Percentiles rank a stretch among this genome's conserved stretches.
Conservation (phyloP, 2,888 invertebrate genomes). For the Lottia scabra region DNA sequence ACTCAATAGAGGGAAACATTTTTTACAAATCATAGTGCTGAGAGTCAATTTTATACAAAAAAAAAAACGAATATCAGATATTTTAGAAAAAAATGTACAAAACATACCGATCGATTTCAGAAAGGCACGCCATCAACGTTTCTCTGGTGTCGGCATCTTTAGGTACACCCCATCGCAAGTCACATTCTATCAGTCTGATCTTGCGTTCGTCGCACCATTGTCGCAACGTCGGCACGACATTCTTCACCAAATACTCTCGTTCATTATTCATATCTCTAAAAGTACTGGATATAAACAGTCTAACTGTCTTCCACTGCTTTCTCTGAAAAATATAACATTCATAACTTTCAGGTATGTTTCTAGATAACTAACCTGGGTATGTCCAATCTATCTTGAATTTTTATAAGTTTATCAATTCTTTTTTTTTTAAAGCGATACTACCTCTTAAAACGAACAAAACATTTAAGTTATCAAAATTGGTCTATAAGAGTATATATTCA, state of each 20-base stretch:
- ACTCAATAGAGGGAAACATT: no score
- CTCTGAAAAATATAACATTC: no score
- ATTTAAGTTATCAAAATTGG: no score
- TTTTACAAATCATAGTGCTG: no score
- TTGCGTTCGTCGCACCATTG: constrained; percentile 38
- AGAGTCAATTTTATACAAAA: constrained; percentile 15
- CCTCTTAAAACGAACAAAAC: no score
- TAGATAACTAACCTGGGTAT: no score
- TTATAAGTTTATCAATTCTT: no score
- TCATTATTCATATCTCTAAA: constrained; percentile 33
- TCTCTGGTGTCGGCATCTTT: constrained; percentile 39
- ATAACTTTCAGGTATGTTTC: no score
- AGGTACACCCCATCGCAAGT: constrained; percentile 49
- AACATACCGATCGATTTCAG: constrained; percentile 38
- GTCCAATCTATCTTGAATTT: no score
- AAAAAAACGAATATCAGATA: not conserved
- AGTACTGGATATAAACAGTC: constrained; percentile 31
- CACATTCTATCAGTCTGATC: constrained; percentile 41
- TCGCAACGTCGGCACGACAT: constrained; percentile 37
- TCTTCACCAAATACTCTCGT: constrained; percentile 29
- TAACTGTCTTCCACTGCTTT: constrained; percentile 29
- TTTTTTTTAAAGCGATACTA: no score
- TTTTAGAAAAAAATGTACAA: not conserved
- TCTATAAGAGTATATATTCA: no score
- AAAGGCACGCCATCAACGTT: constrained; percentile 39